Percentiles rank a stretch among this genome's conserved stretches.
phyloP scores from a whole-genome alignment of 2,797 vertebrate genomes.

The Acrossocheilus wenchowensis region DNA sequence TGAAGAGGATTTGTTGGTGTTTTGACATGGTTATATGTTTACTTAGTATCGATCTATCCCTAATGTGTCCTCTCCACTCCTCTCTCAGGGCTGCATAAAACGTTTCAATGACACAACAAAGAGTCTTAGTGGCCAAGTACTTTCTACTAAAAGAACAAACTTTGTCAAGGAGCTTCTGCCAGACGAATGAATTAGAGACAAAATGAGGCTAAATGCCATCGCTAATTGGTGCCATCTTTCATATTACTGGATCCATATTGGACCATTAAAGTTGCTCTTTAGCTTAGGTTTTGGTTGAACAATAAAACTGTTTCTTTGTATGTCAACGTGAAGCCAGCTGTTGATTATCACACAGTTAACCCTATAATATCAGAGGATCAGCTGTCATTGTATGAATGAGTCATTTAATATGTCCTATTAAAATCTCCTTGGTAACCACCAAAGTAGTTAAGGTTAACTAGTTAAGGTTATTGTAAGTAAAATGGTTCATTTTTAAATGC shows the following conservation, averaged over 20 bases:
- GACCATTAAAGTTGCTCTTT: slow-evolving; percentile 38
- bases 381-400: background rate
- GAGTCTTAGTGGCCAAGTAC: background rate
- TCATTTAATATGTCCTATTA: background rate
- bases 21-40: slow-evolving; percentile 65
- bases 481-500: background rate
- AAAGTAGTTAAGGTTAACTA: background rate
- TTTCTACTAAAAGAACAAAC: slow-evolving; percentile 22
- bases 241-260: slow-evolving; percentile 27
- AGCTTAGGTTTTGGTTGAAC: slow-evolving; percentile 13
- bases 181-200: slow-evolving; percentile 20
- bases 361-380: background rate
- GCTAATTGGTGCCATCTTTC: slow-evolving; percentile 38
- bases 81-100: slow-evolving; percentile 40
- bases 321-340: background rate
- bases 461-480: background rate
- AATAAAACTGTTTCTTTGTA: background rate
- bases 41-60: slow-evolving; percentile 64
- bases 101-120: slow-evolving; percentile 52
- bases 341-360: background rate
- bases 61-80: slow-evolving; percentile 50
- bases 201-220: slow-evolving; percentile 32
- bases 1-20: slow-evolving; percentile 64
- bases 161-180: slow-evolving; percentile 36
- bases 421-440: background rate